Percentiles rank a stretch among this genome's conserved stretches.
Conservation (phyloP, 2,888 invertebrate genomes). For the Yponomeuta sedellus region DNA sequence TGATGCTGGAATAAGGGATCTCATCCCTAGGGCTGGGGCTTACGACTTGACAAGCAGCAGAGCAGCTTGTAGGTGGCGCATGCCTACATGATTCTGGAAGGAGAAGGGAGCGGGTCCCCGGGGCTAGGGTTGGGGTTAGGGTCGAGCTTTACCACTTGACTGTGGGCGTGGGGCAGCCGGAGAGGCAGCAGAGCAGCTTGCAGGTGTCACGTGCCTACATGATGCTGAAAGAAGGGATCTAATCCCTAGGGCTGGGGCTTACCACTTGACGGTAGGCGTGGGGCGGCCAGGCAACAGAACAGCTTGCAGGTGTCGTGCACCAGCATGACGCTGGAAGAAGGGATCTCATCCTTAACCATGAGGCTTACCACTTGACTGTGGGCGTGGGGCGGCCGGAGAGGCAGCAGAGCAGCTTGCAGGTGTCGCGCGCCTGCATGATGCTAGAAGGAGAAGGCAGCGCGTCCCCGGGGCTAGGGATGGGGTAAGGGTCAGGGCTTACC, state of each 20-base stretch:
- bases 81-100: constrained; percentile 93
- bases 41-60: constrained; percentile 96
- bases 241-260: constrained; percentile 25
- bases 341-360: too few species aligned
- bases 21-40: too few species aligned
- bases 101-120: too few species aligned
- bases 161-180: constrained; percentile 94
- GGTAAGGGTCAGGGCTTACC: constrained; percentile 63
- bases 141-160: constrained; percentile 84
- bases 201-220: constrained; percentile 98
- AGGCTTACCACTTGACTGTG: too few species aligned
- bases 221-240: constrained; percentile 94
- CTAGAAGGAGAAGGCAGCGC: constrained; percentile 43
- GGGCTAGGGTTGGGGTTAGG: too few species aligned
- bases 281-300: too few species aligned
- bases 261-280: constrained; percentile 93
- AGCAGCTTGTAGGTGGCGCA: constrained; percentile 98
- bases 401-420: constrained; percentile 98
- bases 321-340: too few species aligned
- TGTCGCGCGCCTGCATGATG: constrained; percentile 96
- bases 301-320: too few species aligned
- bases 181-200: too few species aligned
- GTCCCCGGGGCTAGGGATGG: too few species aligned
- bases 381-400: constrained; percentile 97
- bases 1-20: too few species aligned